Evolutionary conservation across 2,797 vertebrate species (phyloP), one percentile per base, ranked within the genome.

Genomic region (Phataginus tricuspis): DNA sequence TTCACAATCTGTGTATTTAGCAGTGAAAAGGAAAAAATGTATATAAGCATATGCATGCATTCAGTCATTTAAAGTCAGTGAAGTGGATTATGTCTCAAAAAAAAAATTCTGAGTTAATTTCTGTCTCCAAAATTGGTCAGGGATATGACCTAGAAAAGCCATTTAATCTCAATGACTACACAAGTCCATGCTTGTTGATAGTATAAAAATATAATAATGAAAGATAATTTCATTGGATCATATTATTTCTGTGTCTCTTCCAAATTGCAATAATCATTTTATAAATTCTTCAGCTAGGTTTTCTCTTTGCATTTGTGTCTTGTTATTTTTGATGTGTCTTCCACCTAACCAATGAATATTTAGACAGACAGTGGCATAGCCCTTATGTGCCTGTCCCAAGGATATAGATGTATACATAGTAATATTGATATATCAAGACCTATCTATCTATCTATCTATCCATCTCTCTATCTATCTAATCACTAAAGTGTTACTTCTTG

Each of bases 201-300:
- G 18, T 39, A 87, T 86, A 59, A 78, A 83, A 53, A 49, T 31
- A 15, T 27, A 74, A 53, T 25, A 39, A 74, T n/a, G 10, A 87
- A 42, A 25, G 2, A 23, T 29, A 16, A 87, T n/a, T 68, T 90
- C 15, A 63, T 31, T 85, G 27, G 88, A 95, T 94, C 59, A 72
- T 82, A 49, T 13, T 29, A 37, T 75, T 92, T 45, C 11, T 18
- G 59, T 3, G 14, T 57, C 51, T 91, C 49, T 89, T 86, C 68
- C 78, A 88, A 94, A 93, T 51, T 57, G 19, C 13, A 85, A 39
- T 75, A 77, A 95, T 91, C 55, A 92, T 90, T 97, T 96, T 90
- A 7, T 42, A 39, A 93, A 93, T 94, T 83, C 31, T 75, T 42
- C 51, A 61, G 53, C 39, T 55, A 61, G 19, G 6, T 51, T 92